Conservation (phyloP, 2,113 vertebrate species). For the Holacanthus passer region DNA sequence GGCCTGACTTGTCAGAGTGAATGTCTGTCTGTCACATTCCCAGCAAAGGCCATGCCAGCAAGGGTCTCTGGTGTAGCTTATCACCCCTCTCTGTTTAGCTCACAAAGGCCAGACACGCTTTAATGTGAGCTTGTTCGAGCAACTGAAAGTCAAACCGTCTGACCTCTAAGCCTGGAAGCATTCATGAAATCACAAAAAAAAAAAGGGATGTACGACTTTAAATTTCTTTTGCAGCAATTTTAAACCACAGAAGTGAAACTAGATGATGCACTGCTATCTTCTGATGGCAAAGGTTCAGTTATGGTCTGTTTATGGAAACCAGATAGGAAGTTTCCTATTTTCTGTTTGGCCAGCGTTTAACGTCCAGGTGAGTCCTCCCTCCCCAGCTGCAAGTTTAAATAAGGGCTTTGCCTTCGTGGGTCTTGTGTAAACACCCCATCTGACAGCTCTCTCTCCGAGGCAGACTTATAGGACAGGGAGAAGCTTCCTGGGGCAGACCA, state of each 20-base stretch:
- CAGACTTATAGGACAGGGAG: slow-evolving; percentile 53
- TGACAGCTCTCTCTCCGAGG: slow-evolving; percentile 65
- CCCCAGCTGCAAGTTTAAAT: slow-evolving; percentile 52
- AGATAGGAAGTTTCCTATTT: slow-evolving; percentile 30
- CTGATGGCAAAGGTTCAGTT: slow-evolving; percentile 1
- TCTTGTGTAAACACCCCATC: slow-evolving; percentile 69
- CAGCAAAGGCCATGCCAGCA: slow-evolving; percentile 54
- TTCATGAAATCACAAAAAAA: slow-evolving; percentile 27
- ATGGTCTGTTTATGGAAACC: slow-evolving; percentile 25
- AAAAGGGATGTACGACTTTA: slow-evolving; percentile 4
- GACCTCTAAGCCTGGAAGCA: slow-evolving; percentile 30
- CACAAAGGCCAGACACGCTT: slow-evolving; percentile 51
- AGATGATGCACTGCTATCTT: not conserved
- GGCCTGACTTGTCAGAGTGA: slow-evolving; percentile 55
- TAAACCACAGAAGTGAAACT: not conserved
- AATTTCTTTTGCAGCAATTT: slow-evolving; percentile 5
- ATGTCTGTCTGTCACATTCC: slow-evolving; percentile 56
- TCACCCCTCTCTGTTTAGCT: slow-evolving; percentile 51
- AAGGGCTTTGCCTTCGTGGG: slow-evolving; percentile 44
- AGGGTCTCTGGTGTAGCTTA: slow-evolving; percentile 48
- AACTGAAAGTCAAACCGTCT: slow-evolving; percentile 48
- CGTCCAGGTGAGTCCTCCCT: slow-evolving; percentile 48
- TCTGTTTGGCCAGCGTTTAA: slow-evolving; percentile 27
- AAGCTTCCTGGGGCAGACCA: slow-evolving; percentile 65
- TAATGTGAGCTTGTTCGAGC: slow-evolving; percentile 55